phyloP scores from a whole-genome alignment of 2,888 invertebrate genomes.

The Ernsta delagoae region DNA sequence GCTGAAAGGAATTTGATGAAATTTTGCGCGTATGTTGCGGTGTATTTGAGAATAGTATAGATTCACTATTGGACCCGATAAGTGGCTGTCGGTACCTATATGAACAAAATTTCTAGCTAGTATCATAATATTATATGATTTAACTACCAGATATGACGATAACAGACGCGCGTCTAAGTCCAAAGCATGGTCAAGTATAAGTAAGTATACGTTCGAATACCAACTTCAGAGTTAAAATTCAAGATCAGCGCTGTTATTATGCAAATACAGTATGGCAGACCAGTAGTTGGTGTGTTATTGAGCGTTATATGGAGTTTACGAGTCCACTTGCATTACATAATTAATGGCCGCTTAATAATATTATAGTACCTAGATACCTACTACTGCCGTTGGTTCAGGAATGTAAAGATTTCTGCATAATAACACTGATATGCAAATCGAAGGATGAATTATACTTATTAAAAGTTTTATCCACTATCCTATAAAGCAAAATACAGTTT shows the following conservation, averaged over 20 bases:
- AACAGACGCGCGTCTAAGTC: background rate
- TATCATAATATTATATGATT: background rate
- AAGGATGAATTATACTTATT: background rate
- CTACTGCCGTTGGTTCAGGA: no score
- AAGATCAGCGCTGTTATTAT: conserved; percentile 28
- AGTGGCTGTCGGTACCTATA: no score
- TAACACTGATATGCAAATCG: no score
- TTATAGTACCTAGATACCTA: background rate
- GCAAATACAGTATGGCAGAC: conserved; percentile 13
- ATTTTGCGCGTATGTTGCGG: no score
- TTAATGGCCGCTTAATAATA: conserved; percentile 1
- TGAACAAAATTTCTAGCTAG: no score
- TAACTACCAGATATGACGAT: background rate
- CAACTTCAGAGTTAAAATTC: conserved; percentile 11
- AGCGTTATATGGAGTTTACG: conserved; percentile 18
- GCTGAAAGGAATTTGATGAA: no score
- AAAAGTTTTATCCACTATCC: no score
- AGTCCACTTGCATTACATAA: conserved; percentile 19
- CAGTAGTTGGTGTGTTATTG: conserved; percentile 23
- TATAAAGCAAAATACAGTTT: no score
- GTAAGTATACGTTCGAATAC: no score
- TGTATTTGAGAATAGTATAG: no score
- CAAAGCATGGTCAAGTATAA: background rate
- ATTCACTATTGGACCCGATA: no score
- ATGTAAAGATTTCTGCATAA: no score